Percentiles rank a stretch among this genome's conserved stretches.
Conservation (phyloP, 2,113 vertebrate genomes). For the Uria aalge region DNA sequence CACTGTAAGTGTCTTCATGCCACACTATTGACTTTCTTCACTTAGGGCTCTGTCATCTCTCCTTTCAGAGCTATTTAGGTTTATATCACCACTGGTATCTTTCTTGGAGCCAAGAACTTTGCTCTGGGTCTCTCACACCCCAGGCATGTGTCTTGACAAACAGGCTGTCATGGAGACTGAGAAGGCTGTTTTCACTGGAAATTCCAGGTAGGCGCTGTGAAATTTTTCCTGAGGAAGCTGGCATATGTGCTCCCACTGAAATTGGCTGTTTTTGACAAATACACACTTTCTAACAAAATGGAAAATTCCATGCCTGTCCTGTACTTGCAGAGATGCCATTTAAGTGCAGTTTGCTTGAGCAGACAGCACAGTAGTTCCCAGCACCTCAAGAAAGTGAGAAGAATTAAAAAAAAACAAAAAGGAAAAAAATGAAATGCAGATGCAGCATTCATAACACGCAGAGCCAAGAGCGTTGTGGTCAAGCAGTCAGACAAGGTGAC, state of each 20-base stretch:
- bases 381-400: not conserved
- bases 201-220: not conserved
- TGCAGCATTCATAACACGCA: not conserved
- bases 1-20: not conserved
- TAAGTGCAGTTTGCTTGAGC: not conserved
- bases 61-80: not conserved
- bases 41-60: not conserved
- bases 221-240: not conserved
- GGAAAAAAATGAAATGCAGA: not conserved
- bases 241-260: not conserved
- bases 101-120: not conserved
- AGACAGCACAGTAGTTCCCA: not conserved
- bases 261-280: not conserved
- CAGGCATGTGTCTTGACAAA: not conserved
- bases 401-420: not conserved
- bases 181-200: slow-evolving; percentile 29
- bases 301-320: slow-evolving; percentile 11
- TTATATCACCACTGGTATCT: not conserved
- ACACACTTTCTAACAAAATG: slow-evolving; percentile 14
- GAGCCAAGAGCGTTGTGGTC: not conserved
- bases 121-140: not conserved
- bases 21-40: not conserved
- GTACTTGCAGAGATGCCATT: not conserved
- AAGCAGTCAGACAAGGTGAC: not conserved
- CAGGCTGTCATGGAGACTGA: not conserved